phyloP scores from a whole-genome alignment of 2,113 vertebrate genomes.

The Silurus asotus region DNA sequence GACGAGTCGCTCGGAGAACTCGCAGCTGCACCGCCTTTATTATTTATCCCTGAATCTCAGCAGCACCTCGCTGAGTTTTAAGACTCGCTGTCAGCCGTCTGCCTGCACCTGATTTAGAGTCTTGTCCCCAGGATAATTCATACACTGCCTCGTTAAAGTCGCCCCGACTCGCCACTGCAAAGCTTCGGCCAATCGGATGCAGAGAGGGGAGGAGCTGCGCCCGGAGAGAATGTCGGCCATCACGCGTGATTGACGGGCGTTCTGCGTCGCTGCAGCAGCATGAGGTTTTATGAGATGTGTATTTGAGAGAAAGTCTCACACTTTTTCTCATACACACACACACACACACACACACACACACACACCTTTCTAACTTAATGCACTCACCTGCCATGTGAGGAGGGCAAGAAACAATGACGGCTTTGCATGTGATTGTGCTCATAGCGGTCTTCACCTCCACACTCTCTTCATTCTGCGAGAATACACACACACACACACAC shows the following conservation, averaged over 20 bases:
- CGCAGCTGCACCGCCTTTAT: conserved; percentile 43
- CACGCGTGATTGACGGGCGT: conserved; percentile 31
- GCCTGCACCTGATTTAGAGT: conserved; percentile 62
- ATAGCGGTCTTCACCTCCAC: conserved; percentile 62
- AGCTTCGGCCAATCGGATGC: conserved; percentile 20
- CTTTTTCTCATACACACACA: background rate
- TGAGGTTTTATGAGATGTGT: conserved; percentile 32
- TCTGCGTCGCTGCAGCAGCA: conserved; percentile 37
- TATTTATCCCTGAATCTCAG: conserved; percentile 58
- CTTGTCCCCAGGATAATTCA: conserved; percentile 71
- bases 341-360: conserved; percentile 23
- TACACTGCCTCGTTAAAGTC: conserved; percentile 63
- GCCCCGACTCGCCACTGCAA: conserved; percentile 1
- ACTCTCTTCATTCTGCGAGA: conserved; percentile 63
- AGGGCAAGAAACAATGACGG: conserved; percentile 73
- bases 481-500: conserved; percentile 40
- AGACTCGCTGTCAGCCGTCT: conserved; percentile 56
- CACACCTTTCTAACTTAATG: background rate
- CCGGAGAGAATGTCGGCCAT: background rate
- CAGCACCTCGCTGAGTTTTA: conserved; percentile 57
- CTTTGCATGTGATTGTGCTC: conserved; percentile 62
- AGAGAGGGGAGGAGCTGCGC: background rate
- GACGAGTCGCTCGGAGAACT: conserved; percentile 46
- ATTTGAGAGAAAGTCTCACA: background rate
- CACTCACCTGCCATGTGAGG: conserved; percentile 76